A percentile compares a stretch with the other conserved stretches of the same genome.
phyloP scores from a whole-genome alignment of 2,888 invertebrate species.

The Clusia tigrina region DNA sequence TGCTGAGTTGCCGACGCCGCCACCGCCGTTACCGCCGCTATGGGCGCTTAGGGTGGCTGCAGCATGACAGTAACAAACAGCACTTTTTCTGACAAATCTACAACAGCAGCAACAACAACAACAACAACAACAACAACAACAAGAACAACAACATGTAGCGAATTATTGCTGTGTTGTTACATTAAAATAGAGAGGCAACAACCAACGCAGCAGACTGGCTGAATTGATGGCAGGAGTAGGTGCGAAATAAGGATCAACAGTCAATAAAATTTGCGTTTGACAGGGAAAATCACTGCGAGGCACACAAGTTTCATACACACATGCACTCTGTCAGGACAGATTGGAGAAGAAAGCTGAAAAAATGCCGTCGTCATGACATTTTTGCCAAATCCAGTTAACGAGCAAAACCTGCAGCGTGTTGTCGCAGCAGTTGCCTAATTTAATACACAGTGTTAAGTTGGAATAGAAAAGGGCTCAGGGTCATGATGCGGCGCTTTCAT shows the following conservation, averaged over 20 bases:
- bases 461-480: too few species aligned
- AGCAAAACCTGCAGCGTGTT: too few species aligned
- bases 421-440: too few species aligned
- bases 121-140: conserved; percentile 7
- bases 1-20: conserved; percentile 17
- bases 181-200: too few species aligned
- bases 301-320: neutral
- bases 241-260: conserved; percentile 27
- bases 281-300: conserved; percentile 32
- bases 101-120: neutral
- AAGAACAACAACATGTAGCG: neutral
- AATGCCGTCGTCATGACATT: neutral
- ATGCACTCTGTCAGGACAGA: neutral
- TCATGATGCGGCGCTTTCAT: too few species aligned
- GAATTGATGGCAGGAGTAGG: neutral
- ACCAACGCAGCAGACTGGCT: too few species aligned
- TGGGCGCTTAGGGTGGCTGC: conserved; percentile 15
- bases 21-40: conserved; percentile 24
- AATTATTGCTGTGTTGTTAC: neutral
- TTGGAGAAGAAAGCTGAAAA: too few species aligned
- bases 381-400: too few species aligned
- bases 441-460: too few species aligned
- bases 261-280: conserved; percentile 42
- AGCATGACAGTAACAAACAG: neutral
- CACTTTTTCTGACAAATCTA: neutral